Base-by-base conservation (phyloP, 2,113 vertebrate genomes). In the Hydropotes inermis region DNA sequence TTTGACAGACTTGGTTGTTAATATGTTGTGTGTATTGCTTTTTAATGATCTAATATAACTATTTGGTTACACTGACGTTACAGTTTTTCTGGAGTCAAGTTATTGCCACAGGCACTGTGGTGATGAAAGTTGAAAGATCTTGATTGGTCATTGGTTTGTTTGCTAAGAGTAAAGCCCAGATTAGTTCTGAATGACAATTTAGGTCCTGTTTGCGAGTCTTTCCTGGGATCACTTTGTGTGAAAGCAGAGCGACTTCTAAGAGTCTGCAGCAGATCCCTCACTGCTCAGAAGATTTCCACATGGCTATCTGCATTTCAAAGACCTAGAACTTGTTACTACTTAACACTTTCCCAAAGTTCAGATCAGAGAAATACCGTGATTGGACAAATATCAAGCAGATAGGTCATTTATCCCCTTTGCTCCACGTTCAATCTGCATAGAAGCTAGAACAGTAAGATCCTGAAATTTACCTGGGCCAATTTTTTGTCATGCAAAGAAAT, bases 221-320 rank as follows among this genome's bases (percentile, higher is more conserved):
- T 43, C 21, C 55, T 86, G 30, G 36, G 27, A 28, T 67, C 9
- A 9, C 21, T 55, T 23, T 0, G 1, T 27, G 1, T 55, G 36
- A 57, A 57, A 94, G 6, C 21, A 28, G 10, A 6, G 19, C 14
- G 6, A 30, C 6, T 90, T 28, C 9, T 91, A 57, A 84, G 23
- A 1, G 0, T 52, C 9, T 39, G 13, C 4, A 3, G 39, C 4
- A n/a, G 3, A 1, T 5, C 47, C 6, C 14, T 92, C 23, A 27
- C 17, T 39, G 50, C 7, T 87, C 21, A 28, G 19, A 43, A 79
- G 12, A 93, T 17, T 52, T 61, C 19, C 7, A 7, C n/a, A 43
- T 50, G 28, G 1, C 15, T 33, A 86, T 15, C 45, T 52, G 2
- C 3, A 43, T 54, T 50, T 43, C 27, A 10, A 1, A 16, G 36